Percentiles rank a stretch among this genome's conserved stretches.
Conservation (phyloP, 2,797 vertebrate species). For the Sardinella longiceps region DNA sequence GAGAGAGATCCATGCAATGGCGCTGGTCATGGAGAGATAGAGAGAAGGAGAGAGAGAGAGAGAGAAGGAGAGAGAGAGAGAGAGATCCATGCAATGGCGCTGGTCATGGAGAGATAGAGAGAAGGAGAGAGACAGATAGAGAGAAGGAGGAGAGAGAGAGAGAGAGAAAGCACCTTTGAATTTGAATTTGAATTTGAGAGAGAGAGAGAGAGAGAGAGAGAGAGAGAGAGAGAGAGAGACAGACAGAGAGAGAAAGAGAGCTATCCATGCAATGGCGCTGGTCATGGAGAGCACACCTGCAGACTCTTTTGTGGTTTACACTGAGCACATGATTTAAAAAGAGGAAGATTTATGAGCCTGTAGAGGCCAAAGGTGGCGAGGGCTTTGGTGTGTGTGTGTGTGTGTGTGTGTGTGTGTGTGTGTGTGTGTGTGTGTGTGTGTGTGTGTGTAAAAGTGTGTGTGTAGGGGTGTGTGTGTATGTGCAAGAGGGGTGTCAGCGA, state of each 20-base stretch:
- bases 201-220: background rate
- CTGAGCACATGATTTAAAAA: slow-evolving; percentile 49
- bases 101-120: no score
- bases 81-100: no score
- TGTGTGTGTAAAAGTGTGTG: no score
- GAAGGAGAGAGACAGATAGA: no score
- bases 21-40: no score
- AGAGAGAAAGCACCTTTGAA: no score
- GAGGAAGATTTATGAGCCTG: slow-evolving; percentile 51
- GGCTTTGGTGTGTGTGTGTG: slow-evolving; percentile 18
- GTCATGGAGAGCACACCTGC: slow-evolving; percentile 8
- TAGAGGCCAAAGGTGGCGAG: slow-evolving; percentile 25
- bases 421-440: slow-evolving; percentile 23
- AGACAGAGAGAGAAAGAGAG: background rate
- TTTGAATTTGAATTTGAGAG: no score
- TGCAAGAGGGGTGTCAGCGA: background rate
- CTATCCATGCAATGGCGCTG: background rate
- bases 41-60: no score
- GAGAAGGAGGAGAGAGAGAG: no score
- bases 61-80: no score
- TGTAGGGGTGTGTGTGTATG: no score
- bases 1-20: no score
- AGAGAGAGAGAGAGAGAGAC: background rate
- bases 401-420: slow-evolving; percentile 31
- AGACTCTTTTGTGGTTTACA: slow-evolving; percentile 45